Conservation (phyloP, 2,113 vertebrate species). For the Sinocyclocheilus rhinocerous region DNA sequence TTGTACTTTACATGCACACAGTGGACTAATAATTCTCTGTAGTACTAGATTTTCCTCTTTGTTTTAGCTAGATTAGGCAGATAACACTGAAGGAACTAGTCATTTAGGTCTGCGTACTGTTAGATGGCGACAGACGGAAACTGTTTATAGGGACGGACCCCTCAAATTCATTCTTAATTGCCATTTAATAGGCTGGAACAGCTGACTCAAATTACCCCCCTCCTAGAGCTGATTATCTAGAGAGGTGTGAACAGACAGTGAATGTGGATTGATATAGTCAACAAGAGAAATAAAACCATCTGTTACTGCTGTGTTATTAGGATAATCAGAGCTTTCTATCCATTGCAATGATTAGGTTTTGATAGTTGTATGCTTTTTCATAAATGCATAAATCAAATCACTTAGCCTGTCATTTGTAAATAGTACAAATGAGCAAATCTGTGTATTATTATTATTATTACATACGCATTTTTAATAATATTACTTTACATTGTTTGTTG, state of each 20-base stretch:
- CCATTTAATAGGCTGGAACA: background rate
- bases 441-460: no score
- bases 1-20: constrained; percentile 58
- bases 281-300: background rate
- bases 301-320: background rate
- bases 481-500: background rate
- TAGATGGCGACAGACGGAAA: background rate
- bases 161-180: constrained; percentile 3
- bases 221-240: constrained; percentile 1
- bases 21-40: background rate
- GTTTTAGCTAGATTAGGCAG: background rate
- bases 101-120: background rate
- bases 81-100: background rate
- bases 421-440: no score
- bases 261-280: background rate
- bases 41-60: background rate
- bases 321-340: background rate
- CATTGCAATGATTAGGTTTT: background rate
- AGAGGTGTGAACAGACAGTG: background rate
- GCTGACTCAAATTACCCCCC: background rate
- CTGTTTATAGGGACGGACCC: background rate
- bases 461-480: background rate
- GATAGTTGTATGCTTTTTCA: no score
- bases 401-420: no score
- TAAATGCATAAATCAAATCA: background rate